Evolutionary conservation across 2,797 vertebrate species (phyloP).

Genomic region (Melanotaenia nigrans): DNA sequence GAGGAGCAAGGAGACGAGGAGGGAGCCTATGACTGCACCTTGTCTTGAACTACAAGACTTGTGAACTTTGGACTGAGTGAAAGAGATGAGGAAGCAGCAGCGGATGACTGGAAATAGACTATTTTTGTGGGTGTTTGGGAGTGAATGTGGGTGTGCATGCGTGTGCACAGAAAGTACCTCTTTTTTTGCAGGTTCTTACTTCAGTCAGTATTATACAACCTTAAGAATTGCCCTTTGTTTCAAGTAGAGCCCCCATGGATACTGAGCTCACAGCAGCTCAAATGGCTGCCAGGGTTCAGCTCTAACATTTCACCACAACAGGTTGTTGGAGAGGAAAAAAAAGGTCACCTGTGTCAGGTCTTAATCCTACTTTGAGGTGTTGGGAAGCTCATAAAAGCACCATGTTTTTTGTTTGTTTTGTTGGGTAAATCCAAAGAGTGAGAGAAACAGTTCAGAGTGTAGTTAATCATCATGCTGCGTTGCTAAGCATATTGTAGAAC

Average conservation of each 20-base stretch:
- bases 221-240: conserved; percentile 39
- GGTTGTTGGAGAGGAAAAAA: conserved; percentile 13
- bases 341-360: conserved; percentile 18
- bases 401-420: conserved; percentile 2
- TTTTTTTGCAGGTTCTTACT: conserved; percentile 54
- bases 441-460: conserved; percentile 27
- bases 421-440: conserved; percentile 1
- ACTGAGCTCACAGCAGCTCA: conserved; percentile 5
- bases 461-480: conserved; percentile 29
- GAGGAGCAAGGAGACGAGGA: conserved; percentile 88
- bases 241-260: conserved; percentile 34
- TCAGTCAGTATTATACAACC: conserved; percentile 75
- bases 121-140: conserved; percentile 9
- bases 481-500: conserved; percentile 35
- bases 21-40: conserved; percentile 90
- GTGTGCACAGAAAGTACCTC: conserved; percentile 40
- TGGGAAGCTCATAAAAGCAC: conserved; percentile 46
- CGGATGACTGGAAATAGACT: conserved; percentile 49
- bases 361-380: conserved; percentile 24
- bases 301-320: conserved; percentile 37
- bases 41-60: conserved; percentile 85
- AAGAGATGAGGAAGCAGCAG: conserved; percentile 18
- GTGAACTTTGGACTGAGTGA: conserved; percentile 26
- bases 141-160: not conserved
- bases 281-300: conserved; percentile 1